Percentiles rank a stretch among this genome's conserved stretches.
Evolutionary conservation across 1,140 invertebrate species (phyloP).

Genomic region (Pantala flavescens): DNA sequence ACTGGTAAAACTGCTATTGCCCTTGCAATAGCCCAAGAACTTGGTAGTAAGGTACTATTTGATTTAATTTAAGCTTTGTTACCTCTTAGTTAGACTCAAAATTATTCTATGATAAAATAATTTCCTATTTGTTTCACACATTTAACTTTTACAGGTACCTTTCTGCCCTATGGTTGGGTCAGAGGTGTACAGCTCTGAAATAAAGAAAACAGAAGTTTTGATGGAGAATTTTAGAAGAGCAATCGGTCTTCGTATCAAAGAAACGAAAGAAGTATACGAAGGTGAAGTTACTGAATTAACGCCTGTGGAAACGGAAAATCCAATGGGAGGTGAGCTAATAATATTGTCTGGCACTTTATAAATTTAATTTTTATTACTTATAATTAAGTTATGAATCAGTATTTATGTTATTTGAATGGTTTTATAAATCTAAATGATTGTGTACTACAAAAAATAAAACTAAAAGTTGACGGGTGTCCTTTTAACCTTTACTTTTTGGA

Average conservation of each 20-base stretch:
- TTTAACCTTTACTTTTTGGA: no score
- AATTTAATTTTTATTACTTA: no score
- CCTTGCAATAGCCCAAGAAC: conserved; percentile 93
- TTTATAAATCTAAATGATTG: no score
- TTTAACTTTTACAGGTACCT: conserved; percentile 50
- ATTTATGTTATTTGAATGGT: no score
- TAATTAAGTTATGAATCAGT: not conserved
- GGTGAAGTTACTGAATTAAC: conserved; percentile 98
- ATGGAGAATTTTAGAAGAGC: conserved; percentile 99
- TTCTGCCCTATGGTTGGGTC: conserved; percentile 99
- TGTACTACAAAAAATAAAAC: no score
- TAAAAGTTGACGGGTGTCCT: no score
- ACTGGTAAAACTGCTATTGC: conserved; percentile 99
- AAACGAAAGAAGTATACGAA: conserved; percentile 99
- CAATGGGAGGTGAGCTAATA: conserved; percentile 64
- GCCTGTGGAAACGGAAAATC: conserved; percentile 94
- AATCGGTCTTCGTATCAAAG: conserved; percentile 88
- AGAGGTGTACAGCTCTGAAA: conserved; percentile 97
- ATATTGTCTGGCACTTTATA: no score
- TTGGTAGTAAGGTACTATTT: conserved; percentile 75
- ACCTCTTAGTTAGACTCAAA: not conserved
- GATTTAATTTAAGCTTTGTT: no score
- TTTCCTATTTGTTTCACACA: not conserved
- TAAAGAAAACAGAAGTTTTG: conserved; percentile 99
- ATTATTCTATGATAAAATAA: not conserved